Conservation (phyloP, 2,797 vertebrate genomes). For the Euthynnus affinis region DNA sequence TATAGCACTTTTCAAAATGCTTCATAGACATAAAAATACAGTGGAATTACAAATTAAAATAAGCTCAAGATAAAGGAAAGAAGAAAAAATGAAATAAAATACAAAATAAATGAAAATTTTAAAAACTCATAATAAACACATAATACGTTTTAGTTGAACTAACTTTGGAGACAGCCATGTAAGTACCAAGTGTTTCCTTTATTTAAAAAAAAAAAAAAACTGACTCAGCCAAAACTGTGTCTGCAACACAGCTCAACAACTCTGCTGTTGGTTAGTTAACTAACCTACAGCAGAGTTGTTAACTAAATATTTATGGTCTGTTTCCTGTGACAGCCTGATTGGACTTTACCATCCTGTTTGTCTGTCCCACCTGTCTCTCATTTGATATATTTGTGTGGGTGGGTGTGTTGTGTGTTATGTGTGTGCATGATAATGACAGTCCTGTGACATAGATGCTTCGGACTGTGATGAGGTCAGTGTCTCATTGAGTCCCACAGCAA, state of each 20-base stretch:
- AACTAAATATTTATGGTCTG: constrained; percentile 41
- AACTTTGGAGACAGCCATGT: background rate
- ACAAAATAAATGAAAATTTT: too few species aligned
- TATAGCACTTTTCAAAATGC: too few species aligned
- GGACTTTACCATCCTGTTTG: constrained; percentile 28
- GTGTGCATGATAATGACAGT: constrained; percentile 1
- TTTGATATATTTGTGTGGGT: constrained; percentile 23
- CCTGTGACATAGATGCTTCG: constrained; percentile 40
- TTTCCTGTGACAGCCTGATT: constrained; percentile 26
- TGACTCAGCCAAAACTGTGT: background rate
- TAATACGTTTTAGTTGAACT: background rate
- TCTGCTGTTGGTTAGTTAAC: constrained; percentile 1
- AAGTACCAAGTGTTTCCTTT: too few species aligned
- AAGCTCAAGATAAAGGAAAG: too few species aligned
- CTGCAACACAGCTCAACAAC: background rate
- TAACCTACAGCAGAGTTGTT: too few species aligned
- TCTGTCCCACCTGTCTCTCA: constrained; percentile 14
- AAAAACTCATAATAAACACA: too few species aligned
- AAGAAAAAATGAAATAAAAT: too few species aligned
- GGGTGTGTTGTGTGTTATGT: constrained; percentile 17
- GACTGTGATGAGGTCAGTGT: constrained; percentile 43
- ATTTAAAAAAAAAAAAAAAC: too few species aligned
- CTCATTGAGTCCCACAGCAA: constrained; percentile 23
- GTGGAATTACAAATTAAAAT: too few species aligned
- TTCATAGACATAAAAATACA: too few species aligned